Conservation (phyloP, 1,140 invertebrate genomes). For the Paracyclopina nana region DNA sequence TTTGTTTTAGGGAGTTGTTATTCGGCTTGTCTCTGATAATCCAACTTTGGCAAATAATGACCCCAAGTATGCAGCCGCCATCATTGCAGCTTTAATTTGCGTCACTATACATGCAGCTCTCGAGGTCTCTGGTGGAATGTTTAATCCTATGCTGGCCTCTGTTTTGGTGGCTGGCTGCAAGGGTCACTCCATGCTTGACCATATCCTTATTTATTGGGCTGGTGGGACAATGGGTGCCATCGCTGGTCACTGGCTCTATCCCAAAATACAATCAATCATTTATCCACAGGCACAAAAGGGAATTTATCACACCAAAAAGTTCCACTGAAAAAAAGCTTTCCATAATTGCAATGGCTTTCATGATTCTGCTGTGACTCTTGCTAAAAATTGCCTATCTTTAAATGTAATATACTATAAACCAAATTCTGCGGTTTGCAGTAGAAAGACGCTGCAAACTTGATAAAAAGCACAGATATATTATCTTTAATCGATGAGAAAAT, state of each 20-base stretch:
- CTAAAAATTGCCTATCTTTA: too few species aligned
- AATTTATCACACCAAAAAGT: too few species aligned
- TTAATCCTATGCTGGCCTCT: conserved; percentile 72
- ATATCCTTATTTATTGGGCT: conserved; percentile 70
- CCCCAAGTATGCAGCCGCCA: background rate
- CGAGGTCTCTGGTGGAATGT: conserved; percentile 72
- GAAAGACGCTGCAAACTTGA: too few species aligned
- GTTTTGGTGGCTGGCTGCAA: conserved; percentile 64
- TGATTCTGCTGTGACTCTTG: too few species aligned
- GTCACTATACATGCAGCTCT: conserved; percentile 47
- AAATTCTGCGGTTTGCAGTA: too few species aligned
- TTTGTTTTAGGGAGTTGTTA: background rate
- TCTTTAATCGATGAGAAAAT: too few species aligned
- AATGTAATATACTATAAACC: too few species aligned
- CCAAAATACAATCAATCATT: background rate
- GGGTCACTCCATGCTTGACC: conserved; percentile 54
- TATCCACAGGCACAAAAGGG: too few species aligned
- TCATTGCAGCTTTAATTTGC: background rate
- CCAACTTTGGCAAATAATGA: conserved; percentile 4
- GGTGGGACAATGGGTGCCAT: conserved; percentile 50
- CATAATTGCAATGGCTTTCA: too few species aligned
- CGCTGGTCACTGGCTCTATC: conserved; percentile 28
- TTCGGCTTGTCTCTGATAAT: background rate
- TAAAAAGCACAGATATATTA: too few species aligned
- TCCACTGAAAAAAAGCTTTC: too few species aligned